Evolutionary conservation across 2,888 invertebrate genomes (phyloP), one percentile per base, ranked within the genome.

Genomic region (Metacarcinus magister): DNA sequence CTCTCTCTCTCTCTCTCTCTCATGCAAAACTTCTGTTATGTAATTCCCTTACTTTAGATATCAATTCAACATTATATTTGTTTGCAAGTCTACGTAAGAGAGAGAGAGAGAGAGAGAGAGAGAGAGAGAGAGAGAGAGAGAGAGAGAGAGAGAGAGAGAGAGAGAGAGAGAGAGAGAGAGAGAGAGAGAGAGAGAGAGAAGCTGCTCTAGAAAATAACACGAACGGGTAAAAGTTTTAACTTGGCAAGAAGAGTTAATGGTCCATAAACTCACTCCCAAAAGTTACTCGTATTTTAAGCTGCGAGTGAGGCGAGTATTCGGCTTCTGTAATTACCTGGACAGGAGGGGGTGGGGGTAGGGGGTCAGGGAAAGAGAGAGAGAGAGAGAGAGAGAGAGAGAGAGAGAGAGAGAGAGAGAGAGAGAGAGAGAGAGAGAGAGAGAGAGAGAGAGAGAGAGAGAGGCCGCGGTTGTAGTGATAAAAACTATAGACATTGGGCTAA

Each of bases 231-330:
- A 90, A 90, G 90, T 90, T 90, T 90, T 10, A 90, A 90, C 90
- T 90, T 90, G 43, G 44, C 44, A 39, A 43, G 90, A 39, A 44
- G 90, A 90, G 90, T 90, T 90, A 90, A 90, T 90, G 90, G 90
- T 44, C 90, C 90, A 90, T 90, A 90, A 90, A 90, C 90, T 90
- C 90, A 44, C 90, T 43, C 44, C 90, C 90, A 43, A 90, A 90
- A 90, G 90, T 90, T 90, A 90, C 44, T 90, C 90, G 90, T 90
- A 44, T 90, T 90, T 90, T 90, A 44, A 90, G 90, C 90, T 44
- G 43, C 16, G 90, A 90, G 60, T 60, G 60, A 60, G 60, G 60
- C 60, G 60, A 60, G 60, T 60, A 60, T 60, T 19, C 60, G 60
- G 60, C 60, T 60, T 60, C 60, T 60, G 60, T 60, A 60, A 60